Evolutionary conservation across 2,888 invertebrate species (phyloP).

Genomic region (Coecobrya sp.): DNA sequence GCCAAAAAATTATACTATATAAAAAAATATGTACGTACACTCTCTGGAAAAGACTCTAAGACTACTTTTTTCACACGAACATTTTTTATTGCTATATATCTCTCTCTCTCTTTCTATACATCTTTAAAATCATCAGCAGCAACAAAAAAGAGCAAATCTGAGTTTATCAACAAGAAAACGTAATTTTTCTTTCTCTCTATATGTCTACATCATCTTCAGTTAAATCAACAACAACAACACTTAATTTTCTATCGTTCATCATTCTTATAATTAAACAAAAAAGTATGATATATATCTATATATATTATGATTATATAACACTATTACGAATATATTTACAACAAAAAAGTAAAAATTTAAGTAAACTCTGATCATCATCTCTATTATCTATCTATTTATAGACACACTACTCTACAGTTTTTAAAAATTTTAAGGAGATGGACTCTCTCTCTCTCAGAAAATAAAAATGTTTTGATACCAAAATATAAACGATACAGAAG

Average conservation of each 20-base stretch:
- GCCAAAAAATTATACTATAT: not conserved
- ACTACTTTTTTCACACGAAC: constrained; percentile 5
- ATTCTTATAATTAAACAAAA: not conserved
- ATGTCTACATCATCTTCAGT: not conserved
- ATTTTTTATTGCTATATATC: constrained; percentile 28
- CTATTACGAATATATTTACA: not conserved
- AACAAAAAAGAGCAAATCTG: not conserved
- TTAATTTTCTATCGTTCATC: not conserved
- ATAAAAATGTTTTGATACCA: constrained; percentile 17
- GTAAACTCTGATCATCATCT: not conserved
- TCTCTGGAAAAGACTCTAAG: constrained; percentile 9
- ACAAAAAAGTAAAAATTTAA: not conserved
- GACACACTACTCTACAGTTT: constrained; percentile 9
- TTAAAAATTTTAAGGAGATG: not conserved
- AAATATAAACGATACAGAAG: not conserved
- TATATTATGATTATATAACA: not conserved
- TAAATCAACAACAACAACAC: not conserved
- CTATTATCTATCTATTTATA: too few species aligned
- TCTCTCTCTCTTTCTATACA: constrained; percentile 1
- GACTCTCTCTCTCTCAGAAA: not conserved
- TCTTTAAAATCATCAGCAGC: not conserved
- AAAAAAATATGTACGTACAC: not conserved
- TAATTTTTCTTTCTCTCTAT: not conserved
- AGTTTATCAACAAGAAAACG: not conserved
- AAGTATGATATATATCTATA: too few species aligned